phyloP scores from a whole-genome alignment of 2,888 invertebrate genomes.

The Pterobdella sp. region DNA sequence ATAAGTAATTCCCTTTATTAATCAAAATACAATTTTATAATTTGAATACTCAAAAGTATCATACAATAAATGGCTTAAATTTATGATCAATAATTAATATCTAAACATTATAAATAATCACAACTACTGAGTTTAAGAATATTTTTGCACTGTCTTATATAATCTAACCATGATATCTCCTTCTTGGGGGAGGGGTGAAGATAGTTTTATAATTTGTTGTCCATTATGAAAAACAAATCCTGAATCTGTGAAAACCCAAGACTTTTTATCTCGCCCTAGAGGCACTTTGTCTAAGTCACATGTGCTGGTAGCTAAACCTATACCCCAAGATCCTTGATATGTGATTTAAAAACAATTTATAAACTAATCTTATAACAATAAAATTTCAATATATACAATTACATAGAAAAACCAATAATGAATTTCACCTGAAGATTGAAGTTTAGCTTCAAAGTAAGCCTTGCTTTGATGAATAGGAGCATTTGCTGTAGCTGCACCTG shows the following conservation, averaged over 20 bases:
- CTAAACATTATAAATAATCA: too few relatives aligned
- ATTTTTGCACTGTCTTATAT: too few relatives aligned
- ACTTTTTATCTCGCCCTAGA: constrained; percentile 75
- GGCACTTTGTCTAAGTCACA: constrained; percentile 77
- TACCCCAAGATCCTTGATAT: constrained; percentile 64
- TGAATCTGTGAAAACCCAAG: constrained; percentile 87
- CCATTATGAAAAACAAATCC: constrained; percentile 77
- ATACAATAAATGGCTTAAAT: too few relatives aligned
- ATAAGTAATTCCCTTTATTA: constrained; percentile 78
- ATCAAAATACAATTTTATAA: constrained; percentile 32
- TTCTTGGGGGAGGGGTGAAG: constrained; percentile 65
- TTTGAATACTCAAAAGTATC: not conserved
- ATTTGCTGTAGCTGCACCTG: constrained; percentile 85
- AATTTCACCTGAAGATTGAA: constrained; percentile 75
- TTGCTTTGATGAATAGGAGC: constrained; percentile 89
- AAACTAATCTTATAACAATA: not conserved
- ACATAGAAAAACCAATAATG: not conserved
- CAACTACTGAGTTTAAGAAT: too few relatives aligned
- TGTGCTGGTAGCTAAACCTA: constrained; percentile 81
- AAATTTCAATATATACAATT: not conserved
- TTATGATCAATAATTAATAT: too few relatives aligned
- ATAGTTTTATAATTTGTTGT: constrained; percentile 65
- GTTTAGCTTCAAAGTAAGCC: constrained; percentile 93
- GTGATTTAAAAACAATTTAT: not conserved
- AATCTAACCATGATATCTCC: constrained; percentile 74